Percentiles rank a stretch among this genome's conserved stretches.
phyloP scores from a whole-genome alignment of 2,113 vertebrate genomes.

The Lichenostomus cassidix region DNA sequence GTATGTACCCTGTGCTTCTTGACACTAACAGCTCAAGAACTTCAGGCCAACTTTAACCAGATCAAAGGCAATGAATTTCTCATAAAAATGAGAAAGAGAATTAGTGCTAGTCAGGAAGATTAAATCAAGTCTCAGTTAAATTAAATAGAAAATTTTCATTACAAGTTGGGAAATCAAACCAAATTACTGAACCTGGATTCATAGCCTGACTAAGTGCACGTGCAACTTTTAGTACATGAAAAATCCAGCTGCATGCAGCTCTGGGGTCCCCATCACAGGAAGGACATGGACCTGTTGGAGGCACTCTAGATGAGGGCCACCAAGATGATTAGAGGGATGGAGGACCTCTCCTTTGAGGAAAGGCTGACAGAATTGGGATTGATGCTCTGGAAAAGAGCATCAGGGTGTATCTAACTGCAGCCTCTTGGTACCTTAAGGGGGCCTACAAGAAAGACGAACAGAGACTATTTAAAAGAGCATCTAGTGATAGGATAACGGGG shows the following conservation, averaged over 20 bases:
- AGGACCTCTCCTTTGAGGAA: background rate
- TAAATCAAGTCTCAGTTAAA: background rate
- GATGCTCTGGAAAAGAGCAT: background rate
- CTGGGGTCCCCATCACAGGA: background rate
- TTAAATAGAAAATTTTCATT: background rate
- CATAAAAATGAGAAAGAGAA: background rate
- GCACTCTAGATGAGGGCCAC: background rate
- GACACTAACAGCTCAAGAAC: background rate
- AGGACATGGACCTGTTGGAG: background rate
- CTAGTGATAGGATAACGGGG: background rate
- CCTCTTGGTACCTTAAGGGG: background rate
- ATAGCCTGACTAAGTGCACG: background rate
- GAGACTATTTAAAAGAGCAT: background rate
- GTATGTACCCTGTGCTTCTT: background rate
- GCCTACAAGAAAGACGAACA: background rate
- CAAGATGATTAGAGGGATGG: background rate
- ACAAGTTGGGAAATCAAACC: background rate
- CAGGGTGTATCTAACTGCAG: background rate
- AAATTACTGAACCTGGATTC: background rate
- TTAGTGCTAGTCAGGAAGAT: background rate
- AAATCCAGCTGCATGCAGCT: background rate
- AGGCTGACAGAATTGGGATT: background rate
- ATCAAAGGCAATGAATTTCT: background rate
- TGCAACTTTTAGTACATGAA: background rate
- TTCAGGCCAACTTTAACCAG: background rate